Percentiles rank a stretch among this genome's conserved stretches.
Conservation (phyloP, 64 coral and sea anemone species). For the Astreopora myriophthalma region DNA sequence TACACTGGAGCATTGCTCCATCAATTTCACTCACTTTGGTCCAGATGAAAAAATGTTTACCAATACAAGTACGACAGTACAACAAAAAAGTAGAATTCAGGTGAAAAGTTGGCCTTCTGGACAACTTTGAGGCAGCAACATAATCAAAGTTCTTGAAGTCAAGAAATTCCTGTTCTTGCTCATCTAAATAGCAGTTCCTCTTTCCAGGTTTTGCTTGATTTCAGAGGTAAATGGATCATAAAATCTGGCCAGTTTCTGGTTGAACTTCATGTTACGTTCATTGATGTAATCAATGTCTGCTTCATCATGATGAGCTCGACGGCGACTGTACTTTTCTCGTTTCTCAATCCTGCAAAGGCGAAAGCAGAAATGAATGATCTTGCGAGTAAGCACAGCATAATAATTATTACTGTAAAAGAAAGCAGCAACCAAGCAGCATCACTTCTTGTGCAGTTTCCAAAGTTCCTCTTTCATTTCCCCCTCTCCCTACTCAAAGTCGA, state of each 20-base stretch:
- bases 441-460: no score
- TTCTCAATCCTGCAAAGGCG: slow-evolving; percentile 83
- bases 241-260: slow-evolving; percentile 95
- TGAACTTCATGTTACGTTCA: slow-evolving; percentile 99
- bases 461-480: no score
- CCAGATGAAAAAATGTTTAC: no score
- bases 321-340: slow-evolving; percentile 86
- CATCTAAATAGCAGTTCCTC: slow-evolving; percentile 90
- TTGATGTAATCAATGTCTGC: slow-evolving; percentile 98
- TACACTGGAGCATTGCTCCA: no score
- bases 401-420: no score
- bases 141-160: not conserved
- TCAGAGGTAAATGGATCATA: slow-evolving; percentile 98
- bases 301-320: slow-evolving; percentile 92
- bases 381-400: not conserved
- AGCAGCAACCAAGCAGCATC: no score
- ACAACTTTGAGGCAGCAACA: no score
- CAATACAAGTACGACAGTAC: no score
- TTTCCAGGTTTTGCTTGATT: slow-evolving; percentile 98
- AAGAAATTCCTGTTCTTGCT: not conserved
- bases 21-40: no score
- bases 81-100: no score
- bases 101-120: no score
- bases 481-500: no score
- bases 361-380: not conserved